Evolutionary conservation across 53 echinoderm and acorn worm genomes (phyloP), one percentile per base, ranked within the genome.

Genomic region (Stichopus horrens): DNA sequence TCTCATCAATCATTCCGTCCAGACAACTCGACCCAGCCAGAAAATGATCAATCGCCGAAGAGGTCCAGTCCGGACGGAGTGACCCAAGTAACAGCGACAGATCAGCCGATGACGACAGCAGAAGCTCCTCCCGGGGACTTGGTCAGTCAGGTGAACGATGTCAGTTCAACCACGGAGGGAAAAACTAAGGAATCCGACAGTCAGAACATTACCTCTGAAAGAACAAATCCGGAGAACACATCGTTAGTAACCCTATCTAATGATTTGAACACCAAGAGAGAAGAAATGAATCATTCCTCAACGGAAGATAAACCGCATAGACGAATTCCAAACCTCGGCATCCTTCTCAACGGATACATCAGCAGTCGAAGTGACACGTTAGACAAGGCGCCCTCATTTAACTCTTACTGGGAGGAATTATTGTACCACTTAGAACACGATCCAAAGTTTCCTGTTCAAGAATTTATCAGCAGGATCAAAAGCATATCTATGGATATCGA

Each of bases 371-470:
- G 59, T 74, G 20, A 58, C 6, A 74, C 75, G 1, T 7, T 57
- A 13, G 87, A 75, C 10, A 74, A 53, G 11, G 13, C 76, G 2
- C 87, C 19, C 3, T 57, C 57, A 57, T 59, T 74, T 89, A 71
- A 71, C 74, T n/a, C 93, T 74, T 85, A 85, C 59, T 85, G 85
- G 85, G 85, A 85, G 23, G 85, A 85, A 11, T 67, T 85, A 23
- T 22, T 85, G 13, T 66, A 85, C 9, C 94, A 85, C 66, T 81
- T 96, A 65, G 96, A 96, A 68, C 89, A 96, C 83, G 96, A 96
- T 76, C 96, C 96, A 7, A 91, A 93, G 77, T 96, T 93, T 81
- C 92, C 96, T 8, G 94, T 93, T 52, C 79, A 94, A 54, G 96
- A 96, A 88, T 96, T 96, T 83, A 90, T 96, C 16, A 91, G 92